Evolutionary conservation across 2,888 invertebrate species (phyloP).

Genomic region (Sthenelais limicola): DNA sequence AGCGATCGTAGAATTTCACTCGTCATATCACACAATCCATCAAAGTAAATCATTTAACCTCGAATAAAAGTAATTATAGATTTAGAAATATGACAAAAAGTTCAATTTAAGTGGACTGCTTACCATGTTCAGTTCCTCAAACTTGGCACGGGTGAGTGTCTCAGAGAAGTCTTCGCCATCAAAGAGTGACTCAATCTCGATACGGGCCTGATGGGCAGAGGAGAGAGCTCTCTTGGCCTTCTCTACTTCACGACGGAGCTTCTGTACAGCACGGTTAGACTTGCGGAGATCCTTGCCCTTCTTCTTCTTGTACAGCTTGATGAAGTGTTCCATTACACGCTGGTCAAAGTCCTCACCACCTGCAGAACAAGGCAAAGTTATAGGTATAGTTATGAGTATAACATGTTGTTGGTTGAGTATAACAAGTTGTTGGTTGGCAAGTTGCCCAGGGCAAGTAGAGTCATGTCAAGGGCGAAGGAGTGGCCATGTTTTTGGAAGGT

Average conservation of each 20-base stretch:
- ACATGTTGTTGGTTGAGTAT: too few species aligned
- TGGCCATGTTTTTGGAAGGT: too few species aligned
- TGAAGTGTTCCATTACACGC: conserved; percentile 98
- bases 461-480: too few species aligned
- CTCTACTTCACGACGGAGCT: conserved; percentile 95
- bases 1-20: neutral
- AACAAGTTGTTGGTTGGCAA: too few species aligned
- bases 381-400: neutral
- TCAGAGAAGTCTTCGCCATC: conserved; percentile 99
- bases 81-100: neutral
- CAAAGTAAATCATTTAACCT: too few species aligned
- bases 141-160: conserved; percentile 97
- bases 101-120: conserved; percentile 50
- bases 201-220: conserved; percentile 93
- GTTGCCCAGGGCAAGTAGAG: too few species aligned
- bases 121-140: conserved; percentile 97
- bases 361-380: conserved; percentile 44
- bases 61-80: too few species aligned
- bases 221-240: conserved; percentile 97
- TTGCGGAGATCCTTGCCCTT: conserved; percentile 97
- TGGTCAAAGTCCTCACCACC: conserved; percentile 99
- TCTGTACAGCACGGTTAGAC: conserved; percentile 94
- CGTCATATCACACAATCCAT: too few species aligned
- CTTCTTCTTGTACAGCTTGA: conserved; percentile 98
- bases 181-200: conserved; percentile 98